These are phyloP conservation scores for Branchipolynoe longqiensis DNA, from an alignment of 2,888 invertebrate species.

Conservation along the genomic window DNA sequence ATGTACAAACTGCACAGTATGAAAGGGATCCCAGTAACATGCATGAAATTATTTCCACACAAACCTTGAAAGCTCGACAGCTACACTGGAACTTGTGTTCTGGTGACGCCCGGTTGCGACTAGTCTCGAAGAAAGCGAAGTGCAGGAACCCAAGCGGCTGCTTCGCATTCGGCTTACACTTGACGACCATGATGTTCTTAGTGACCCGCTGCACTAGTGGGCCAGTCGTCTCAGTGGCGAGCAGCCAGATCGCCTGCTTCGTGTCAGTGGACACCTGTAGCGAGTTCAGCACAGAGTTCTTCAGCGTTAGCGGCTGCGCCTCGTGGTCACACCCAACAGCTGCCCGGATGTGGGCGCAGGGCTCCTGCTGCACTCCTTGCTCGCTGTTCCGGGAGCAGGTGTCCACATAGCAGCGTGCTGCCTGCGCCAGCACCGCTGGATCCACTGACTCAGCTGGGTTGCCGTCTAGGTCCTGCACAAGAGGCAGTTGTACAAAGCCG, in stretches of 20 bases:
- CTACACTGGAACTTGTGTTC: slow-evolving; percentile 85
- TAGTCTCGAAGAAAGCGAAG: slow-evolving; percentile 84
- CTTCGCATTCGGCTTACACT: slow-evolving; percentile 86
- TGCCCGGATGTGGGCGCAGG: slow-evolving; percentile 86
- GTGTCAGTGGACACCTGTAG: slow-evolving; percentile 85
- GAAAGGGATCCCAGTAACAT: no score
- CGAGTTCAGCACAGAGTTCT: slow-evolving; percentile 85
- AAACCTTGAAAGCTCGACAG: slow-evolving; percentile 84
- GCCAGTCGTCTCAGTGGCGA: slow-evolving; percentile 85
- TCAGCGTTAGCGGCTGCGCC: slow-evolving; percentile 85
- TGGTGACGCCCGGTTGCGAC: slow-evolving; percentile 73
- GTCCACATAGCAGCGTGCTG: slow-evolving; percentile 81
- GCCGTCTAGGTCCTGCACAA: slow-evolving; percentile 80
- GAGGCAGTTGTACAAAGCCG: slow-evolving; percentile 87
- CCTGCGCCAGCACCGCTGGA: slow-evolving; percentile 75
- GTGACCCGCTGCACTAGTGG: slow-evolving; percentile 88
- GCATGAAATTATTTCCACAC: no score
- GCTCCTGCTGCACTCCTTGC: slow-evolving; percentile 64
- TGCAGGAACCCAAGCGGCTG: slow-evolving; percentile 88
- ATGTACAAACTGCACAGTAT: no score
- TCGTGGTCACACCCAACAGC: slow-evolving; percentile 86
- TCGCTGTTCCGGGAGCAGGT: slow-evolving; percentile 72
- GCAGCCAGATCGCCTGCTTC: slow-evolving; percentile 85
- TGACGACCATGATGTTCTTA: slow-evolving; percentile 88
- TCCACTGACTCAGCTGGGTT: slow-evolving; percentile 78